Percentiles rank a stretch among this genome's conserved stretches.
phyloP scores from a whole-genome alignment of 2,113 vertebrate species.

The Forbesichthys papilliferus region DNA sequence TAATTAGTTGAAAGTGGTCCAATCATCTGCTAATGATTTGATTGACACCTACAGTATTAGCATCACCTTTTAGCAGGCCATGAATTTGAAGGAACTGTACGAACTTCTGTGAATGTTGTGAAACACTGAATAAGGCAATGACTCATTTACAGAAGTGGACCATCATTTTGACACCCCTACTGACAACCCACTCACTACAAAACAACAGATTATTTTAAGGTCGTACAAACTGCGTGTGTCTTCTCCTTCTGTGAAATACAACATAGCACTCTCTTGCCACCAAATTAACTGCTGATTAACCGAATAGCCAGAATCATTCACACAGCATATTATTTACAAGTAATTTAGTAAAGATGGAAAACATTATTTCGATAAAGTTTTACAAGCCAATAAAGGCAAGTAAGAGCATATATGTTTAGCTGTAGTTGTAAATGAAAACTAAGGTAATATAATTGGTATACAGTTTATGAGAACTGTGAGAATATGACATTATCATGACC shows the following conservation, averaged over 20 bases:
- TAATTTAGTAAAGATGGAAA: not conserved
- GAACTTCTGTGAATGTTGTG: not conserved
- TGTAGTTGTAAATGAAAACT: not conserved
- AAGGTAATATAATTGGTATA: not conserved
- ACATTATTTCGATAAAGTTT: not conserved
- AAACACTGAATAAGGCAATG: not conserved
- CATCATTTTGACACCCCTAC: not conserved
- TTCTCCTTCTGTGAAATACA: too few relatives aligned
- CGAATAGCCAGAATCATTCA: not conserved
- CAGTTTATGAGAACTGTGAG: not conserved
- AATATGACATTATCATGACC: not conserved
- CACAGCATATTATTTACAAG: constrained; percentile 5
- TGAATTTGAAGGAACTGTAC: not conserved
- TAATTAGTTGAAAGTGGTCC: too few relatives aligned
- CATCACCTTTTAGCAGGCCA: not conserved
- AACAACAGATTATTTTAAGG: not conserved
- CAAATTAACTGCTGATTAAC: too few relatives aligned
- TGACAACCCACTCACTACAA: not conserved
- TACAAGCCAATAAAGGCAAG: too few relatives aligned
- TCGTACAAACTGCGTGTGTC: too few relatives aligned
- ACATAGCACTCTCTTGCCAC: too few relatives aligned
- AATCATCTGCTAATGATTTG: too few relatives aligned
- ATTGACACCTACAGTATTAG: not conserved
- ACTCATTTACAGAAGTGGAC: not conserved
- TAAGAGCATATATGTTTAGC: too few relatives aligned